Evolutionary conservation across 2,113 vertebrate species (phyloP).

Genomic region (Coracopsis vasa): DNA sequence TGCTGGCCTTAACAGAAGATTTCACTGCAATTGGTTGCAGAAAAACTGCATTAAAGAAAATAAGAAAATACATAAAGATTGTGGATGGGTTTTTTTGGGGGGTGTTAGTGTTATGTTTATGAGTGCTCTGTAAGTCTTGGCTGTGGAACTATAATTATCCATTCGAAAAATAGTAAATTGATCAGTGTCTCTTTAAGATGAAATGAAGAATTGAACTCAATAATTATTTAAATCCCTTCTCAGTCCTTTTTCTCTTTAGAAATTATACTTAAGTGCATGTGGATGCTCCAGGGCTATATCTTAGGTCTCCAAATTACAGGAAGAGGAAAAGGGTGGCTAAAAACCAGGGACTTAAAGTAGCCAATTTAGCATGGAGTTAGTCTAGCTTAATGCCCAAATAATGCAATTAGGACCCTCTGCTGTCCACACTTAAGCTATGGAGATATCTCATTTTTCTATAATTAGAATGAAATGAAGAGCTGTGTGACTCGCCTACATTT

Average conservation of each 20-base stretch:
- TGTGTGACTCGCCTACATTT: background rate
- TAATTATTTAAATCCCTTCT: background rate
- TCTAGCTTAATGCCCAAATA: constrained; percentile 7
- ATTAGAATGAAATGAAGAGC: constrained; percentile 35
- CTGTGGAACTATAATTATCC: background rate
- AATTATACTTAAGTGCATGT: background rate
- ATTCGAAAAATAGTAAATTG: background rate
- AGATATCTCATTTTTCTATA: background rate
- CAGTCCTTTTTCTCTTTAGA: background rate
- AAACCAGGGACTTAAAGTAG: background rate
- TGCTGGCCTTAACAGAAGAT: background rate
- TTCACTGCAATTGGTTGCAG: background rate
- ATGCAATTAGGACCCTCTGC: background rate
- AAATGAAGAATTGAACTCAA: background rate
- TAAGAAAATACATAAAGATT: background rate
- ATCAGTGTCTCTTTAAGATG: background rate
- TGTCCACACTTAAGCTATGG: background rate
- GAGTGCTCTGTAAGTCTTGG: background rate
- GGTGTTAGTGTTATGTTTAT: background rate
- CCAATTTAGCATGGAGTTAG: background rate
- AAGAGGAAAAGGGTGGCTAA: background rate
- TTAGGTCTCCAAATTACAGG: background rate
- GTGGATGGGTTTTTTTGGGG: background rate
- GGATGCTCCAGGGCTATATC: background rate
- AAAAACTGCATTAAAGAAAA: background rate